A percentile compares a stretch with the other conserved stretches of the same genome.
phyloP scores from a whole-genome alignment of 1,140 invertebrate species.

The Agrilus planipennis region DNA sequence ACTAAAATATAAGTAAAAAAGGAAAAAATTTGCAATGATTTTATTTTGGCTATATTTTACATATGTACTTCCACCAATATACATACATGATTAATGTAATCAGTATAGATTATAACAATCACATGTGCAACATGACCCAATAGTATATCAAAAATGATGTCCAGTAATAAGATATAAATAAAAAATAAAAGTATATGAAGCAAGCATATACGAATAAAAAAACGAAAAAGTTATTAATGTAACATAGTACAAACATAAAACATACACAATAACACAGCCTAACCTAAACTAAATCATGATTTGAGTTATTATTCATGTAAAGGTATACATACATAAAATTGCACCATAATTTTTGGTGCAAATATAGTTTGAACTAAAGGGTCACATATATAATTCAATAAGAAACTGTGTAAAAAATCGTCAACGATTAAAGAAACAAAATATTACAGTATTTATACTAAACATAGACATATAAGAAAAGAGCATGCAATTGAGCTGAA shows the following conservation, averaged over 20 bases:
- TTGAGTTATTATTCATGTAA: no score
- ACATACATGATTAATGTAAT: conserved; percentile 37
- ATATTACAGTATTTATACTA: no score
- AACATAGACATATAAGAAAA: no score
- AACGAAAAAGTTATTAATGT: conserved; percentile 4
- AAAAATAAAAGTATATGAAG: conserved; percentile 9
- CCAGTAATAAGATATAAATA: conserved; percentile 16
- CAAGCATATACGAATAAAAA: conserved; percentile 3
- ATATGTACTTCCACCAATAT: conserved; percentile 32
- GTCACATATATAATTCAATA: no score
- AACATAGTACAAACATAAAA: conserved; percentile 11
- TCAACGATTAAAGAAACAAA: no score
- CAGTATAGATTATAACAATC: conserved; percentile 31
- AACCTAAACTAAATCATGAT: no score
- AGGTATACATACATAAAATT: no score
- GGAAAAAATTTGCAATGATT: conserved; percentile 11
- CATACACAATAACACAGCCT: conserved; percentile 18
- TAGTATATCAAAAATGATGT: conserved; percentile 22
- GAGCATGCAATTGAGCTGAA: no score
- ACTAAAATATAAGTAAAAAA: not conserved
- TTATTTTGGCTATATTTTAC: conserved; percentile 25
- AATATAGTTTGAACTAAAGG: no score
- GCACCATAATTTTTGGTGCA: no score
- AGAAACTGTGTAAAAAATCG: no score
- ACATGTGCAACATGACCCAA: conserved; percentile 34